These are phyloP conservation scores for Ips nitidus DNA, from an alignment of 1,140 invertebrate species.

Conservation along the genomic window DNA sequence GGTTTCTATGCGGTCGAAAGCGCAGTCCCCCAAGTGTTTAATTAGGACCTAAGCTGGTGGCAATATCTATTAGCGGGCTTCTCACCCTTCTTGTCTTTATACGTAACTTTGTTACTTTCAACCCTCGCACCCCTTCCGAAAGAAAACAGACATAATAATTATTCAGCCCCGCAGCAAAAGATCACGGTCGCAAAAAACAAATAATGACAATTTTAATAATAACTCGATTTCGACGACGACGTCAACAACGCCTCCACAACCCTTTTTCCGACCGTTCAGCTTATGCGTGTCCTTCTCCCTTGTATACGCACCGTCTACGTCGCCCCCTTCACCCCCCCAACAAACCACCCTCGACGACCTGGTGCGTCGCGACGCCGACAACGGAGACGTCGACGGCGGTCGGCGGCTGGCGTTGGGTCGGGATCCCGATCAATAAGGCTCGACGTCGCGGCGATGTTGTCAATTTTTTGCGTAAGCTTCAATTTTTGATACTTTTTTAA, in stretches of 20 bases:
- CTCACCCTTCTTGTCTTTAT: no score
- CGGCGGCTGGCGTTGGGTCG: conserved; percentile 32
- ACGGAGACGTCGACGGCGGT: conserved; percentile 35
- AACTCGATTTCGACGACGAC: conserved; percentile 2
- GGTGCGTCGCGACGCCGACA: conserved; percentile 33
- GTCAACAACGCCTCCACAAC: conserved; percentile 23
- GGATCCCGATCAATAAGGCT: conserved; percentile 33
- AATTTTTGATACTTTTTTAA: background rate
- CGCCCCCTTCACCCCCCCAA: background rate
- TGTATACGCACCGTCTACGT: conserved; percentile 3
- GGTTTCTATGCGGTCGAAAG: no score
- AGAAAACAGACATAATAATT: no score
- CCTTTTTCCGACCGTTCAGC: conserved; percentile 6
- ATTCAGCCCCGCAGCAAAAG: no score
- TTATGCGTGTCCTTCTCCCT: conserved; percentile 18
- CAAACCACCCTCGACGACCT: background rate
- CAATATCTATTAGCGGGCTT: no score
- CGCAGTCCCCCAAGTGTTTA: no score
- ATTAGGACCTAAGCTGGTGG: no score
- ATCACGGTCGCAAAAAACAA: background rate
- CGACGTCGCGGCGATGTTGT: conserved; percentile 19
- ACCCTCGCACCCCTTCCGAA: no score
- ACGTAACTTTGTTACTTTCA: no score
- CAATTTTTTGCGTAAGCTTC: background rate
- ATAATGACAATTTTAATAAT: conserved; percentile 17